Base-by-base conservation (phyloP, 2,888 invertebrate genomes). In the Acronicta alni region DNA sequence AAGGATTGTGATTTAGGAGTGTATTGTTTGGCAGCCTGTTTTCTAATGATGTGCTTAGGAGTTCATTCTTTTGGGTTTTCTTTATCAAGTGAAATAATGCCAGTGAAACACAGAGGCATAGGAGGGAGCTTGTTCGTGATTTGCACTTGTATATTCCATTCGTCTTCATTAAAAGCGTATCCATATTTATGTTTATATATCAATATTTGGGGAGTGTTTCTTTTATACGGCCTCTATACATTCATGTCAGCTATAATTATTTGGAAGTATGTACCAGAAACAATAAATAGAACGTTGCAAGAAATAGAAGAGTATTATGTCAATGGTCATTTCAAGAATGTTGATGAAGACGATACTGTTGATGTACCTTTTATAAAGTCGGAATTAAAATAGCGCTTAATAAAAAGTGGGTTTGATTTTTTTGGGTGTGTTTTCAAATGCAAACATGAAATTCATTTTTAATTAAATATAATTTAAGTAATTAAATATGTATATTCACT, bases 261-360 rank as follows among this genome's bases (percentile, higher is more conserved):
- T 41, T 67, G 67, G 67, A 74, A 58, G 4, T 78, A 42, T 39
- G 65, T 77, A 1, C 77, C 77, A 7, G 77, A 74, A 30, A 74
- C 77, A 0, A 76, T 67, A 35, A 64, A 63, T 9, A 67, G 64
- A 14, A 77, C 70, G 6, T 55, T 76, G 20, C 75, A 76, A 46
- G 70, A 75, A 38, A 72, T 72, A 20, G 75, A 80, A 44, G 60
- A 77, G 46, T 77, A 61, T 54, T 68, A 75, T n/a, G n/a, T 64
- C 15, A 49, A 48, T 43, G 75, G 72, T 10, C 26, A 12, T 14
- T 75, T 72, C 58, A 20, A 16, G 4, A 46, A 32, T 14, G 20
- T 39, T 30, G 37, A 0, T 47, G n/a, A 60, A 7, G 66, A 66
- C 10, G 12, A 23, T 39, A 57, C 53, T 17, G 43, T 49, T 12